Conservation (phyloP, 2,113 vertebrate species). For the Pelecanoides urinatrix region DNA sequence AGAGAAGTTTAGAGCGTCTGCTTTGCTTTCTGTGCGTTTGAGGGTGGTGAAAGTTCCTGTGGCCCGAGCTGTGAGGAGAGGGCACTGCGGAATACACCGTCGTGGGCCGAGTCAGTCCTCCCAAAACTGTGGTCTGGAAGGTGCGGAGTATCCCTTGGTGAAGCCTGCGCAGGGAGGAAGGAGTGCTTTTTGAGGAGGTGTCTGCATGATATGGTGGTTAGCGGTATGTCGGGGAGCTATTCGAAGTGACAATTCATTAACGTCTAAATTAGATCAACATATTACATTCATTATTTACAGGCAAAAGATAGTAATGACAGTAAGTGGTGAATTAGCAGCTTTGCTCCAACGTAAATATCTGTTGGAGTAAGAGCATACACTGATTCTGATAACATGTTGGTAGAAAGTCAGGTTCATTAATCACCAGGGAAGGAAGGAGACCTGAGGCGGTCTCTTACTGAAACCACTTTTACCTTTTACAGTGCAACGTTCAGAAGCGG, state of each 20-base stretch:
- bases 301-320: neutral
- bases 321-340: neutral
- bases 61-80: neutral
- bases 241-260: constrained; percentile 1
- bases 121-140: neutral
- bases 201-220: neutral
- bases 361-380: neutral
- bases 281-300: neutral
- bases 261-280: neutral
- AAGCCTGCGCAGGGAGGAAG: neutral
- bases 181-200: neutral
- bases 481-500: constrained; percentile 56
- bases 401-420: neutral
- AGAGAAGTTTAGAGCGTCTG: neutral
- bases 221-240: neutral
- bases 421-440: neutral
- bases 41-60: neutral
- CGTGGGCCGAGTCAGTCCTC: neutral
- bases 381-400: neutral
- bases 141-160: neutral
- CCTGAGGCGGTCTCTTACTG: neutral
- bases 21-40: neutral
- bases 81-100: neutral
- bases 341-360: neutral
- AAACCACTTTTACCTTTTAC: constrained; percentile 53